These are phyloP conservation scores for Stegodyphus mimosarum DNA, from an alignment of 1,140 invertebrate genomes.

Conservation along the genomic window DNA sequence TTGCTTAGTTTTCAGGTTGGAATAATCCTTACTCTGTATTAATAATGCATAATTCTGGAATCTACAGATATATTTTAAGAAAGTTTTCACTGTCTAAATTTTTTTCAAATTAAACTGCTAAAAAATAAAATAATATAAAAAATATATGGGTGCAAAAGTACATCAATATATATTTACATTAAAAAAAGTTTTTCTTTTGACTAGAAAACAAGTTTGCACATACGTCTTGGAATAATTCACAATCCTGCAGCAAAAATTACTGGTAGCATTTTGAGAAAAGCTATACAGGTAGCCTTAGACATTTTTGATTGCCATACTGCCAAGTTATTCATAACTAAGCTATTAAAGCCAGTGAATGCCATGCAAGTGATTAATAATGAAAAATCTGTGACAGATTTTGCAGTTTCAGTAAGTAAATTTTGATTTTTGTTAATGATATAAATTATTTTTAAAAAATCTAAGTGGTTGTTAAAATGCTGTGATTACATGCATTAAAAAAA, in stretches of 20 bases:
- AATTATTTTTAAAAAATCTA: neutral
- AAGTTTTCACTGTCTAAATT: no score
- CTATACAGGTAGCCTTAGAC: conserved; percentile 70
- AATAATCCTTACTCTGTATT: no score
- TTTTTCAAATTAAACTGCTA: no score
- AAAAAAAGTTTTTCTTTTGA: neutral
- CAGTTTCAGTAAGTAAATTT: conserved; percentile 67
- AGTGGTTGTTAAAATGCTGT: no score
- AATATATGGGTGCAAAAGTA: no score
- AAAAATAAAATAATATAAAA: no score
- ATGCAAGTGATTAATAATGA: conserved; percentile 65
- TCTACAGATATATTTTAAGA: no score
- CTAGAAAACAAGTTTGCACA: conserved; percentile 63
- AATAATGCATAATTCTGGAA: no score
- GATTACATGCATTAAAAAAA: no score
- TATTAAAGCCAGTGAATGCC: conserved; percentile 74
- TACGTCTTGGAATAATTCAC: conserved; percentile 68
- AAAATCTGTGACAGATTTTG: conserved; percentile 68
- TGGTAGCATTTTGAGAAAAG: conserved; percentile 63
- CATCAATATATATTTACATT: no score
- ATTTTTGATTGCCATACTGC: conserved; percentile 74
- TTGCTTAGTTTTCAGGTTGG: no score
- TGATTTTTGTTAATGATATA: neutral
- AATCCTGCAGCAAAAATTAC: conserved; percentile 63
- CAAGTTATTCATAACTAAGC: conserved; percentile 75